Percentiles rank a stretch among this genome's conserved stretches.
phyloP scores from a whole-genome alignment of 2,113 vertebrate species.

The Calyptomena viridis region DNA sequence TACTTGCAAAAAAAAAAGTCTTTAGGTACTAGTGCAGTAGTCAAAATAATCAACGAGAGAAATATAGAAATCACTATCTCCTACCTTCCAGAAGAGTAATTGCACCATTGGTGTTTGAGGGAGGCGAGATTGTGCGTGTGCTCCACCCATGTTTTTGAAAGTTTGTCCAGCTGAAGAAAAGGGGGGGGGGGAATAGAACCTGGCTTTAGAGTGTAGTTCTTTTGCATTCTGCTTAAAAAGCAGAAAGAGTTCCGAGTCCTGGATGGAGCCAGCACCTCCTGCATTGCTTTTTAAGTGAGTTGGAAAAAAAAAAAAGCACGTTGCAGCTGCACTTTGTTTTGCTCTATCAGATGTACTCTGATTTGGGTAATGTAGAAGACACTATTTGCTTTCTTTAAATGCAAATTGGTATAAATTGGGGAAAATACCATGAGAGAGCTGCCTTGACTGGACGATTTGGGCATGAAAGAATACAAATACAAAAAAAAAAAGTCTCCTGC shows the following conservation, averaged over 20 bases:
- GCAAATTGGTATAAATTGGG: neutral
- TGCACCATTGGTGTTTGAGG: neutral
- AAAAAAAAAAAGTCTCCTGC: neutral
- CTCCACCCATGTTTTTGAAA: neutral
- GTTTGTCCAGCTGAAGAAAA: neutral
- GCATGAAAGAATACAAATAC: neutral
- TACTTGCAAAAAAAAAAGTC: neutral
- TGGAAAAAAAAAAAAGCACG: too few species aligned
- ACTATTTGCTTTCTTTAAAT: neutral
- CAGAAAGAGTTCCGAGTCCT: neutral
- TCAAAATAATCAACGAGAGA: neutral
- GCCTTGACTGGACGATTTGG: neutral
- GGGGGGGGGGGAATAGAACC: neutral
- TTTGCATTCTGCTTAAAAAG: neutral
- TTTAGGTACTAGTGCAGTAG: neutral
- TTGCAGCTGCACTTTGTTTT: neutral
- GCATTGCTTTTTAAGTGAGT: neutral
- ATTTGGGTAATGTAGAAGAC: neutral
- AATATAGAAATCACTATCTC: neutral
- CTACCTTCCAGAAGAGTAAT: neutral
- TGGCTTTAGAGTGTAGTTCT: neutral
- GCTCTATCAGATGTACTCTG: neutral
- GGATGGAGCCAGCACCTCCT: neutral
- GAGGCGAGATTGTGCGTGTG: neutral
- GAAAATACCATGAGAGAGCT: neutral